These are phyloP conservation scores for Naja naja DNA, from an alignment of 2,113 vertebrate species.

Conservation along the genomic window DNA sequence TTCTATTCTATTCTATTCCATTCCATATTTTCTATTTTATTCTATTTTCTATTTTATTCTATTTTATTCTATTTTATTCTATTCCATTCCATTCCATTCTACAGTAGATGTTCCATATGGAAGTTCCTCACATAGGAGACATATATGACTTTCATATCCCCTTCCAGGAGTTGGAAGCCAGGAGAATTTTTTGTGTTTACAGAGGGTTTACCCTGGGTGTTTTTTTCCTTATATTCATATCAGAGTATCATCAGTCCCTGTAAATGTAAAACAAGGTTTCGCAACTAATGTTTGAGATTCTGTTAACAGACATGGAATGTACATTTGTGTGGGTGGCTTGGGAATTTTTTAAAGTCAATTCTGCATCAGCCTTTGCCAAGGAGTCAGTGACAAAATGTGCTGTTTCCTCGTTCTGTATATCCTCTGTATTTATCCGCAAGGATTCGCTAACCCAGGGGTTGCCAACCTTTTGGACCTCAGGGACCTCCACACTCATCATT, in stretches of 20 bases:
- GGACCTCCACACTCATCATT: too few relatives aligned
- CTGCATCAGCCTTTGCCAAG: background rate
- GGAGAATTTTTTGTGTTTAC: background rate
- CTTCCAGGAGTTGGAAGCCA: background rate
- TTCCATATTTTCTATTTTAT: too few relatives aligned
- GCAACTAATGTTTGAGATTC: background rate
- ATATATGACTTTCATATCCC: background rate
- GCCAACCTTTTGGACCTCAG: too few relatives aligned
- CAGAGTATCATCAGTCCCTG: background rate
- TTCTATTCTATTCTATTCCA: too few relatives aligned
- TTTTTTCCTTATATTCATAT: background rate
- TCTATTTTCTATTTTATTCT: too few relatives aligned
- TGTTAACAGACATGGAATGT: background rate
- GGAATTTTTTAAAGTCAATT: background rate
- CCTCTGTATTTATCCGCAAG: background rate
- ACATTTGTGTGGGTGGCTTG: background rate
- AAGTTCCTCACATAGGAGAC: background rate
- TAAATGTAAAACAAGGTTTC: background rate
- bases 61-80: too few relatives aligned
- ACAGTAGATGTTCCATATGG: background rate
- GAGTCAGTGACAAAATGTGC: background rate
- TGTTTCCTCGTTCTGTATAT: background rate
- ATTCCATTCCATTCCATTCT: too few relatives aligned
- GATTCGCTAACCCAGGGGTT: background rate
- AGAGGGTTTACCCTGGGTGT: background rate